Percentiles rank a stretch among this genome's conserved stretches.
Conservation (phyloP, 2,113 vertebrate species). For the Anhinga anhinga region DNA sequence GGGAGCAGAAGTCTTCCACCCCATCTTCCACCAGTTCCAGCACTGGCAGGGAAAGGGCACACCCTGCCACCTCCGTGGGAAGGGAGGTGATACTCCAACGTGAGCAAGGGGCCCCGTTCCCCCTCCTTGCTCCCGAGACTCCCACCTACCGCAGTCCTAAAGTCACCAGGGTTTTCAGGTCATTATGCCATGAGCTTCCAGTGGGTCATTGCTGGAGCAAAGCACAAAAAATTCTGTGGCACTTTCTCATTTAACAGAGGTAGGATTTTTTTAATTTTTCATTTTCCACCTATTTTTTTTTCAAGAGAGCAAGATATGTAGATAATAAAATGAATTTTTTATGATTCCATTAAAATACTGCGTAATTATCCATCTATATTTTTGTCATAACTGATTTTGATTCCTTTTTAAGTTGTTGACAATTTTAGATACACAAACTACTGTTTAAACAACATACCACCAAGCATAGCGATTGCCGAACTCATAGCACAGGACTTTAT, state of each 20-base stretch:
- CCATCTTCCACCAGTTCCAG: not conserved
- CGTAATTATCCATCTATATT: not conserved
- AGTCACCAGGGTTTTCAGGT: not conserved
- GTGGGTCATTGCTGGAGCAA: not conserved
- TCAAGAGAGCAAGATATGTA: not conserved
- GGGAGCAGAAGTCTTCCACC: not conserved
- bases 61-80: not conserved
- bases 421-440: not conserved
- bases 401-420: not conserved
- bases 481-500: not conserved
- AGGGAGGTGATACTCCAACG: not conserved
- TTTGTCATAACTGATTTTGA: not conserved
- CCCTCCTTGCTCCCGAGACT: not conserved
- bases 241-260: not conserved
- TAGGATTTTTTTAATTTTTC: accelerated
- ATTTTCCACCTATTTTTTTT: not conserved
- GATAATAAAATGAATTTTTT: not conserved
- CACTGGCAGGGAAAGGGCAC: not conserved
- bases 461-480: not conserved
- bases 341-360: not conserved
- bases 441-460: not conserved
- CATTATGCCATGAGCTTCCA: not conserved
- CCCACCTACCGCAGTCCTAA: not conserved
- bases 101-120: too few relatives aligned
- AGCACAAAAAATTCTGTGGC: not conserved